Conservation (phyloP, 2,888 invertebrate genomes). For the Neocrepidodera transversa region DNA sequence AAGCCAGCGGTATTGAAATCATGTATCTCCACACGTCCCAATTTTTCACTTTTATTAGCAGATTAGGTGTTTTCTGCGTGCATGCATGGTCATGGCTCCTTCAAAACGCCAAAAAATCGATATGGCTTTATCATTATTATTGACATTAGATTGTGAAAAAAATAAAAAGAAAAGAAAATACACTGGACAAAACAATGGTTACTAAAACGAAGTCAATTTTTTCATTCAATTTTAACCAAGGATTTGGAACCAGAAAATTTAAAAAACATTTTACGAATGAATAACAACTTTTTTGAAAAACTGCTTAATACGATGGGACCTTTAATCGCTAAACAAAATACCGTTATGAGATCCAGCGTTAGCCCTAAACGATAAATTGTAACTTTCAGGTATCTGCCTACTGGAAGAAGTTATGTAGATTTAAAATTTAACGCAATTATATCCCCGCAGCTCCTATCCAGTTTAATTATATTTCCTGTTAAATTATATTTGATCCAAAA, state of each 20-base stretch:
- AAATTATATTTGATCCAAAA: no score
- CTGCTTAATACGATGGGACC: not conserved
- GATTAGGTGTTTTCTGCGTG: no score
- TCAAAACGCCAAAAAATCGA: not conserved
- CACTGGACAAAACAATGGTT: conserved; percentile 1
- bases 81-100: not conserved
- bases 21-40: no score
- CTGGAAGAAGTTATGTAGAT: no score
- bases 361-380: no score
- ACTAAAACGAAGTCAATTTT: not conserved
- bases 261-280: not conserved
- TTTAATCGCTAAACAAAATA: not conserved
- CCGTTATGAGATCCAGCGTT: no score
- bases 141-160: not conserved
- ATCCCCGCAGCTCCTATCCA: no score
- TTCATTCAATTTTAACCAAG: not conserved
- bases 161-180: not conserved
- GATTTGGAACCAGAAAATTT: not conserved
- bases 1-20: no score
- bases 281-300: not conserved
- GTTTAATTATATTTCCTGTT: no score
- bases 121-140: not conserved
- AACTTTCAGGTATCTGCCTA: no score
- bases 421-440: no score
- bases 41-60: no score